These are phyloP conservation scores for Parochlus steinenii DNA, from an alignment of 2,888 invertebrate species.

Conservation along the genomic window DNA sequence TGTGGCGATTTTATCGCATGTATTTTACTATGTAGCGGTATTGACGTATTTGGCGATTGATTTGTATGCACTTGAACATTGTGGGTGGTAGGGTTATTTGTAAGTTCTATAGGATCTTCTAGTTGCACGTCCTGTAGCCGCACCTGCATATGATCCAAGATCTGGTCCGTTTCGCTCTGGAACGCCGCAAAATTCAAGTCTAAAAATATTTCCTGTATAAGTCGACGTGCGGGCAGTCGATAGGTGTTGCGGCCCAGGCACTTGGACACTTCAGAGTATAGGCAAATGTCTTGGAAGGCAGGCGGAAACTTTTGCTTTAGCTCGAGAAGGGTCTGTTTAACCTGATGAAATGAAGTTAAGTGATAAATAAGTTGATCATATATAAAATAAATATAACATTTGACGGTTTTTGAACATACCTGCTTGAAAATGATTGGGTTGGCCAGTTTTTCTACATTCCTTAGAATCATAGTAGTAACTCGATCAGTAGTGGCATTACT, in stretches of 20 bases:
- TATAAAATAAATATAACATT: too few relatives aligned
- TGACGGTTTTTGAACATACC: constrained; percentile 31
- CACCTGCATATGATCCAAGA: constrained; percentile 22
- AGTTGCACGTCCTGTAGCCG: constrained; percentile 4
- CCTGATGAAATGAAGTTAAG: too few relatives aligned
- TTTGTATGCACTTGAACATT: not conserved
- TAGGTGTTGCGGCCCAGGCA: constrained; percentile 64
- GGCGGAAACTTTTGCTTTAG: constrained; percentile 56
- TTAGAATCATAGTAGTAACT: constrained; percentile 36
- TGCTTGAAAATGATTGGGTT: constrained; percentile 66
- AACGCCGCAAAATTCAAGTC: constrained; percentile 61
- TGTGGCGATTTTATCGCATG: constrained; percentile 25
- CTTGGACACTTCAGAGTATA: constrained; percentile 81
- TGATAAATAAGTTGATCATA: too few relatives aligned
- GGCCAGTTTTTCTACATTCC: constrained; percentile 54
- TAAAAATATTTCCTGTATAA: constrained; percentile 84
- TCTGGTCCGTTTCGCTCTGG: constrained; percentile 32
- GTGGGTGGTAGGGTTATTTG: constrained; percentile 2
- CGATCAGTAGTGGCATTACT: constrained; percentile 19
- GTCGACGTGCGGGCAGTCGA: constrained; percentile 65
- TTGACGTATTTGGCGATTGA: not conserved
- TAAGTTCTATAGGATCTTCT: constrained; percentile 1
- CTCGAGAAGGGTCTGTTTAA: constrained; percentile 63
- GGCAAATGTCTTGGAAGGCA: constrained; percentile 68
- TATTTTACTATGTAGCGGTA: not conserved